Evolutionary conservation across 2,888 invertebrate species (phyloP).

Genomic region (Rhamnusium bicolor): DNA sequence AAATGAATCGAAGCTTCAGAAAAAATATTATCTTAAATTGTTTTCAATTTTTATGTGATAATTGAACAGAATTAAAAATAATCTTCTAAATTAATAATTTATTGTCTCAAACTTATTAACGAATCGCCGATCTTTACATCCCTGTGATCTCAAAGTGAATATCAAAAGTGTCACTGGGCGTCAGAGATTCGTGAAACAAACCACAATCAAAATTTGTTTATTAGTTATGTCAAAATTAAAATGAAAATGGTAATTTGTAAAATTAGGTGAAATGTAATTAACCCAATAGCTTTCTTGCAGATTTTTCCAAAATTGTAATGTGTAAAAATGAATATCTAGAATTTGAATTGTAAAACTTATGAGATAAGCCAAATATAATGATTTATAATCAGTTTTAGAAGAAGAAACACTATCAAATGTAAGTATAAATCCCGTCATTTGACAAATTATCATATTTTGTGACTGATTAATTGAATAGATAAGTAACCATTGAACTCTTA

Average conservation of each 20-base stretch:
- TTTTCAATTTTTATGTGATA: too few species aligned
- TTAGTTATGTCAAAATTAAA: constrained; percentile 33
- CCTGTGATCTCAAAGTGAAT: background rate
- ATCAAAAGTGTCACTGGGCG: background rate
- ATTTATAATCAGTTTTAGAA: background rate
- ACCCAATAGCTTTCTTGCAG: background rate
- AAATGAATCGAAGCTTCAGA: too few species aligned
- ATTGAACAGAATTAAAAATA: too few species aligned
- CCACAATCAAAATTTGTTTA: constrained; percentile 32
- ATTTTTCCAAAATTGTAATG: constrained; percentile 15
- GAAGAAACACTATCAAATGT: too few species aligned
- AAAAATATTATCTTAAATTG: too few species aligned
- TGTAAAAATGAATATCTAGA: constrained; percentile 4
- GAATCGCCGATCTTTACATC: too few species aligned
- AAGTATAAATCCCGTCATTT: too few species aligned
- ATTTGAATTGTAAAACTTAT: background rate
- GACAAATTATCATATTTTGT: too few species aligned
- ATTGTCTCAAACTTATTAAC: too few species aligned
- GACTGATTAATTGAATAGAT: too few species aligned
- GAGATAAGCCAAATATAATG: constrained; percentile 18
- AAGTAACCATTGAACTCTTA: too few species aligned
- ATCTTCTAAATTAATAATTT: too few species aligned
- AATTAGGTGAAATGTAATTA: constrained; percentile 1
- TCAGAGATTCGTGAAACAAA: background rate
- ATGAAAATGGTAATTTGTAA: background rate